These are phyloP conservation scores for Cerastis rubricosa DNA, from an alignment of 2,888 invertebrate genomes.

Conservation along the genomic window DNA sequence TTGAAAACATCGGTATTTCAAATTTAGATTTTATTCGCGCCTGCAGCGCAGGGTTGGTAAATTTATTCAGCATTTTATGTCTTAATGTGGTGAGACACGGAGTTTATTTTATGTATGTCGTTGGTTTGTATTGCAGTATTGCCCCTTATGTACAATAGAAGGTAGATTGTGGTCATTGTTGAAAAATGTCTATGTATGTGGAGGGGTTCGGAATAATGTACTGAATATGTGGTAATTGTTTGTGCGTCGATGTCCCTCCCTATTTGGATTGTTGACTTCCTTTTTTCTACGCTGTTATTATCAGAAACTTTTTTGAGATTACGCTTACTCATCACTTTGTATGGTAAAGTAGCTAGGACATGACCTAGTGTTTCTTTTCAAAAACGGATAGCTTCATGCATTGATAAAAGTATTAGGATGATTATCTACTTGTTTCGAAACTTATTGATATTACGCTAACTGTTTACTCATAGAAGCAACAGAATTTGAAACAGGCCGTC, in stretches of 20 bases:
- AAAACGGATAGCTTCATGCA: too few relatives aligned
- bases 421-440: not conserved
- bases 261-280: not conserved
- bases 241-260: too few relatives aligned
- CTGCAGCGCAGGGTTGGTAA: constrained; percentile 42
- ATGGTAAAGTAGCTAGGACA: not conserved
- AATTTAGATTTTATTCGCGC: constrained; percentile 76
- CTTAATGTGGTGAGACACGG: not conserved
- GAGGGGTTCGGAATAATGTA: too few relatives aligned
- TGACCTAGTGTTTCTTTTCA: not conserved
- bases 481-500: not conserved
- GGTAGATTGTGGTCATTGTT: too few relatives aligned
- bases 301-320: not conserved
- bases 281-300: not conserved
- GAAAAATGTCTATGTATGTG: too few relatives aligned
- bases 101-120: not conserved
- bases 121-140: too few relatives aligned
- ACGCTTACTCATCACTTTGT: not conserved
- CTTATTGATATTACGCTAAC: not conserved
- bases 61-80: constrained; percentile 1
- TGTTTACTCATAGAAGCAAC: not conserved
- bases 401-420: not conserved
- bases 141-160: too few relatives aligned
- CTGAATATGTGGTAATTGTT: too few relatives aligned
- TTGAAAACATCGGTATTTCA: constrained; percentile 74